A percentile compares a stretch with the other conserved stretches of the same genome.
Conservation (phyloP, 2,113 vertebrate species). For the Corythornis vintsioides region DNA sequence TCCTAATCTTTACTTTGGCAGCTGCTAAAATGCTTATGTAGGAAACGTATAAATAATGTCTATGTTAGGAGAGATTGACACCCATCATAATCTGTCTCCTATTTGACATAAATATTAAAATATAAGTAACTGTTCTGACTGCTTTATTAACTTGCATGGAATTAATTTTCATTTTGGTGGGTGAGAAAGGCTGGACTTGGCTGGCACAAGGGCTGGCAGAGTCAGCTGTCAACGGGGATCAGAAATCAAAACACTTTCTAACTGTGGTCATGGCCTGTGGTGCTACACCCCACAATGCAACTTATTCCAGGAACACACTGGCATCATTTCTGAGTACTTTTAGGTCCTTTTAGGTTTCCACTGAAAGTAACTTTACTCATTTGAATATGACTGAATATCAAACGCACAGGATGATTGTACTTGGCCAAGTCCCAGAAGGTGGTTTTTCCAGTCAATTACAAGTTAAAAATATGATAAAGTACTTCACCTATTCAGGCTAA, state of each 20-base stretch:
- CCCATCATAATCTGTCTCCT: background rate
- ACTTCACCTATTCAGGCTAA: background rate
- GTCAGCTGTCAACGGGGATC: background rate
- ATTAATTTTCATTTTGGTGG: background rate
- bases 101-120: background rate
- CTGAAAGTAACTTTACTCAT: background rate
- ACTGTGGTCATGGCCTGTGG: background rate
- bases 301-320: background rate
- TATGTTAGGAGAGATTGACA: slow-evolving; percentile 1
- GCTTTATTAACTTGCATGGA: background rate
- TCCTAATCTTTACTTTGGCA: slow-evolving; percentile 35
- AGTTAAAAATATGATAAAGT: background rate
- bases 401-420: background rate
- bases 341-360: background rate
- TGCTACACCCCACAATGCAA: background rate
- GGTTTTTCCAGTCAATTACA: background rate
- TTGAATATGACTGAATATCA: background rate
- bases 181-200: background rate
- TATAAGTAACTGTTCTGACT: background rate
- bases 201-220: background rate
- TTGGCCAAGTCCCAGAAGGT: background rate
- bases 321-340: background rate
- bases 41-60: background rate
- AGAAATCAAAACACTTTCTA: background rate
- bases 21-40: slow-evolving; percentile 2